Evolutionary conservation across 2,113 vertebrate genomes (phyloP), one percentile per base, ranked within the genome.

Genomic region (Cyanocitta stelleri): DNA sequence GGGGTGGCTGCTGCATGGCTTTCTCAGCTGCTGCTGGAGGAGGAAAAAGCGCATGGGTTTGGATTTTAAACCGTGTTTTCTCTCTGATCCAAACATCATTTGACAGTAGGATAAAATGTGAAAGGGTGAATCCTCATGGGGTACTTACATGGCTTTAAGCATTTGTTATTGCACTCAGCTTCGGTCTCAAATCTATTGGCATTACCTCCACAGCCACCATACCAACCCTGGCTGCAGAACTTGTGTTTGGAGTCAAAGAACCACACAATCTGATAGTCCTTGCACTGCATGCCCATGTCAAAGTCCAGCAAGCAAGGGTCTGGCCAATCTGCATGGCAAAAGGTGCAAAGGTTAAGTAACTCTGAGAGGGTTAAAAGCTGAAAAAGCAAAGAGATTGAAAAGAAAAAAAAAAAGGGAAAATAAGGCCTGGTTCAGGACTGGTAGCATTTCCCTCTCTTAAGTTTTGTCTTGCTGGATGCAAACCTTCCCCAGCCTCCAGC

Each of bases 191-290:
- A 98, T 98, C 98, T 98, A 98, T 98, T 99, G 91, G 95, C 98
- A 98, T 98, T 98, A 85, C 98, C 98, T 98, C 97, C 97, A 56
- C 98, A 98, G 97, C 98, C 98, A 98, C 98, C 98, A 96, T 98
- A 98, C 98, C 98, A 98, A 98, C 98, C 98, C 98, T 98, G 97
- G 95, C 97, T 96, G 98, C 99, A 99, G 98, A 98, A 98, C 97
- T 98, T 97, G 94, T 95, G 95, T 98, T 98, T 97, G 97, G 92
- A 98, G 98, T 98, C 98, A 99, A 98, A 98, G 98, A 98, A 98
- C 98, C 98, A 99, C 96, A 98, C 98, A 98, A 98, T 98, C 97
- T 98, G 96, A 98, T 98, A 98, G 89, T 98, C 98, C 98, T 98
- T 98, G 98, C 98, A 98, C 71, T 97, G 98, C 82, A 97, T 97